Evolutionary conservation across 2,888 invertebrate species (phyloP), one percentile per base, ranked within the genome.

Genomic region (Anorthoa munda): DNA sequence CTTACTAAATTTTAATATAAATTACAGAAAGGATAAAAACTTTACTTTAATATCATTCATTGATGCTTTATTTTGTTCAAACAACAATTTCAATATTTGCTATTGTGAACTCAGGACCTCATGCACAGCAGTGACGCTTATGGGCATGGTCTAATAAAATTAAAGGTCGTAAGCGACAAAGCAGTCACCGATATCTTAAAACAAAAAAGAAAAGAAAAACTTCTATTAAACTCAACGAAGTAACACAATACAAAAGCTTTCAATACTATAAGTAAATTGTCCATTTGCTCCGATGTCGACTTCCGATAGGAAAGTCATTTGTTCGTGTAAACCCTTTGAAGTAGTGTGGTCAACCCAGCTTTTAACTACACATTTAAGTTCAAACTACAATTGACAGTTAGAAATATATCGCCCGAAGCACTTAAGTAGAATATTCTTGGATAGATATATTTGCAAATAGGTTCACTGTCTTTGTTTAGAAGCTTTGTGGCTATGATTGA

Each of bases 31-130:
- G 21, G 2, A 48, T 1, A 23, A 59, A 64, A 18, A 4, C 13
- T 68, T 26, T 0, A 67, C 31, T 11, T 26, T n/a, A 67, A 68
- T 13, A 31, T 18, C 18, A 31, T 4, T 26, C 12, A 26, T 18
- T 12, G 18, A 23, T 17, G 2, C 2, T 5, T 39, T 70, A 48
- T 78, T 68, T 74, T 80, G 65, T 84, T 74, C 77, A 82, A 79
- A 77, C 86, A 86, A 83, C 77, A 78, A 79, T 82, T 85, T 77
- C 66, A 81, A 86, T 82, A 76, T 85, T 88, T 80, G 84, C 92
- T 94, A 91, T 92, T 92, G 91, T 94, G 94, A 93, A 94, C 93
- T 95, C 92, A 95, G 9, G 39, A 39, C 39, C 39, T 39, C 39
- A 39, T 39, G 39, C 11, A n/a, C 7, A 51, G 7, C n/a, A 51